Base-by-base conservation (phyloP, 2,888 invertebrate species). In the Chymomyza fuscimana region DNA sequence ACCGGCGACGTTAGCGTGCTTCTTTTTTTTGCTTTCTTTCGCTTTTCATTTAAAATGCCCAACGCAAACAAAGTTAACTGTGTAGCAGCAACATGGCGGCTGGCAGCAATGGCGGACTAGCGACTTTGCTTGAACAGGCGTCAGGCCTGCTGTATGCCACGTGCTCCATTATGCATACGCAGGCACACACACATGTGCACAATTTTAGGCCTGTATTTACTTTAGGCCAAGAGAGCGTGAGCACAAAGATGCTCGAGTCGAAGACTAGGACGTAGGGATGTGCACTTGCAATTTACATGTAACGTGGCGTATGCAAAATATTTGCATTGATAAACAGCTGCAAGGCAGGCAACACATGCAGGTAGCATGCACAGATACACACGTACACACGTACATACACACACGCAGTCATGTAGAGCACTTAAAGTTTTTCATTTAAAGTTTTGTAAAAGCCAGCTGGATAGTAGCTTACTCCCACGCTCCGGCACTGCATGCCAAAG, bases 381-480 rank as follows among this genome's bases (percentile, higher is more conserved):
- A 50, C 54, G 46, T 58, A 64, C 7, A 58, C 22, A 32, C n/a
- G n/a, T n/a, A n/a, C n/a, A n/a, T n/a, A n/a, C 16, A 36, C 50
- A 19, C 25, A 19, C 40, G 16, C 36, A n/a, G 6, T 22, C 46
- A 50, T 32, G 32, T 25, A 50, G 29, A 72, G 81, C 83, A 84
- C 80, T 83, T 84, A 82, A 83, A 81, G 80, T 84, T 84, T 83
- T 86, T 80, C 80, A 86, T 86, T 84, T 84, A 86, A 84, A 86
- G 86, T 84, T 46, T 84, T 75, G 40, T 73, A 73, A 76, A 85
- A 74, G 81, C 79, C 71, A 69, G 63, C 16, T 50, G 50, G 9
- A 60, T 46, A n/a, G 12, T 16, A 15, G 36, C 29, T 25, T 50
- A 50, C 61, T 67, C 40, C 52, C 46, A 52, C 40, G 40, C 64